These are phyloP conservation scores for Apamea monoglypha DNA, from an alignment of 2,888 invertebrate genomes.

Conservation along the genomic window DNA sequence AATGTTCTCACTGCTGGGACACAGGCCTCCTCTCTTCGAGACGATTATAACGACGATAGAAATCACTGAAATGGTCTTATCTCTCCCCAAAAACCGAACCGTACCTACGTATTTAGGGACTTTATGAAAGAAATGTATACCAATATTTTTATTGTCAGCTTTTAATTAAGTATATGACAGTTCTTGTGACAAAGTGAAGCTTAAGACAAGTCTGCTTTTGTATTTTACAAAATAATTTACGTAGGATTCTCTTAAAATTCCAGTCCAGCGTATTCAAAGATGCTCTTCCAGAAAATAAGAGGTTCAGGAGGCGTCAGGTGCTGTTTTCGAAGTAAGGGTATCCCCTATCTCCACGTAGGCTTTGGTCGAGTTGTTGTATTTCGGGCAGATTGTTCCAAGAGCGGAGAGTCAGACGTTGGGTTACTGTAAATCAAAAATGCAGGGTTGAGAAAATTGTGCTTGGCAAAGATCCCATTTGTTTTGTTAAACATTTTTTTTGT, in stretches of 20 bases:
- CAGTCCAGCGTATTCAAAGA: slow-evolving; percentile 58
- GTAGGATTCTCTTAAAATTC: slow-evolving; percentile 45
- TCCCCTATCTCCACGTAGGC: slow-evolving; percentile 77
- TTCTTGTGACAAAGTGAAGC: not conserved
- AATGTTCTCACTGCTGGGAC: too few relatives aligned
- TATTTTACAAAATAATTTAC: not conserved
- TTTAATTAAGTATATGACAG: not conserved
- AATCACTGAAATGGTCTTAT: not conserved
- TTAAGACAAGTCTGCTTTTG: not conserved
- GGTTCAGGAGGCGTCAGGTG: slow-evolving; percentile 66
- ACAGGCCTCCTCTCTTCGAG: not conserved
- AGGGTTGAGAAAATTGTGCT: not conserved
- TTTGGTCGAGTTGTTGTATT: slow-evolving; percentile 70
- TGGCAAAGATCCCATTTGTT: not conserved
- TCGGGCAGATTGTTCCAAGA: slow-evolving; percentile 73
- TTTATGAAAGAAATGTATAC: not conserved
- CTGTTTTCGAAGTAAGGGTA: slow-evolving; percentile 63
- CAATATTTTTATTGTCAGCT: not conserved
- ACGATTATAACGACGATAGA: too few relatives aligned
- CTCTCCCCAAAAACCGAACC: not conserved
- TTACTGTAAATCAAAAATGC: slow-evolving; percentile 5
- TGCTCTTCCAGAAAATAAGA: slow-evolving; percentile 75
- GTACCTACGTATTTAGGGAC: not conserved
- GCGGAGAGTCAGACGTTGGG: slow-evolving; percentile 41
- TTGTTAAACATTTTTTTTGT: not conserved